phyloP scores from a whole-genome alignment of 1,140 invertebrate genomes.

The Mesaphorura yosii region DNA sequence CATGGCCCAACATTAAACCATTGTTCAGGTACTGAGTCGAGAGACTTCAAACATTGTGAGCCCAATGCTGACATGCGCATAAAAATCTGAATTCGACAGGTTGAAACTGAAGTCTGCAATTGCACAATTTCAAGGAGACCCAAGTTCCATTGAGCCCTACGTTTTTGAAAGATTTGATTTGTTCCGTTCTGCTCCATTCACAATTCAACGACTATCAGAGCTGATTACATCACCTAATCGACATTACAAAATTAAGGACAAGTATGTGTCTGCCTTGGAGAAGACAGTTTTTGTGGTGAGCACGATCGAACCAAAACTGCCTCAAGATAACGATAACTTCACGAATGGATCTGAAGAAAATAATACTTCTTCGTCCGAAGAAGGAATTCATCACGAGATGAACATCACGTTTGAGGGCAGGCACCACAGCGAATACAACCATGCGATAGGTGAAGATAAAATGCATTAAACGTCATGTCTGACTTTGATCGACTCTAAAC shows the following conservation, averaged over 20 bases:
- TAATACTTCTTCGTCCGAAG: too few relatives aligned
- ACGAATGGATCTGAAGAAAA: too few relatives aligned
- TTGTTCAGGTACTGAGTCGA: constrained; percentile 46
- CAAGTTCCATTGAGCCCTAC: constrained; percentile 16
- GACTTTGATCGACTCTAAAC: too few relatives aligned
- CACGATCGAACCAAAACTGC: constrained; percentile 62
- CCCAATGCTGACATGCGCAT: neutral
- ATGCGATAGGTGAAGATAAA: too few relatives aligned
- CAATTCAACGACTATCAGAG: constrained; percentile 89
- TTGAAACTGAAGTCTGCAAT: constrained; percentile 24
- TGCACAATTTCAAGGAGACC: constrained; percentile 20
- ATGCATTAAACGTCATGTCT: too few relatives aligned
- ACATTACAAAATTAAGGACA: constrained; percentile 89
- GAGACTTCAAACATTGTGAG: neutral
- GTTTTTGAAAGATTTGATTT: constrained; percentile 28
- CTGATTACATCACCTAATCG: constrained; percentile 77
- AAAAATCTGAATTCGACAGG: constrained; percentile 5
- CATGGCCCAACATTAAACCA: constrained; percentile 76
- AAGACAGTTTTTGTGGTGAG: constrained; percentile 91
- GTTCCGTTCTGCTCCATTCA: constrained; percentile 86
- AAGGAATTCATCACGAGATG: too few relatives aligned
- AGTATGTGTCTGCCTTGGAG: constrained; percentile 87
- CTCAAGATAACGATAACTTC: too few relatives aligned
- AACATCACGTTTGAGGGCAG: too few relatives aligned
- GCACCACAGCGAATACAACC: too few relatives aligned